Conservation (phyloP, 1,140 invertebrate species). For the Eurosta solidaginis region DNA sequence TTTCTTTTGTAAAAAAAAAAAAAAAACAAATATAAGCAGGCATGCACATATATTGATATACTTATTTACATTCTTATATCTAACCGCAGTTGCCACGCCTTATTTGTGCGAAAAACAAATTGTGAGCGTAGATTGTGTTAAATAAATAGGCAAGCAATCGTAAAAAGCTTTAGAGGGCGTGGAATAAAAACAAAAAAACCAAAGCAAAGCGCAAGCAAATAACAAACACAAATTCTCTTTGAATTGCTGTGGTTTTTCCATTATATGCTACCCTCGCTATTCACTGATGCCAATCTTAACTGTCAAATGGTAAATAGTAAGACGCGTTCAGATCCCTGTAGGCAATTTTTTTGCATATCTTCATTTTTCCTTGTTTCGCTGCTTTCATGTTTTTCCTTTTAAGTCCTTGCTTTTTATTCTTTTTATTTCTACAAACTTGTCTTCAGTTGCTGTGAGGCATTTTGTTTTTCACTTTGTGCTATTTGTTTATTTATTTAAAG, state of each 20-base stretch:
- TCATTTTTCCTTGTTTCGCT: not conserved
- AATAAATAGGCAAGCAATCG: not conserved
- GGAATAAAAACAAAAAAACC: no score
- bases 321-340: no score
- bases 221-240: not conserved
- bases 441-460: not conserved
- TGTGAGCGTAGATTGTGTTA: not conserved
- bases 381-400: not conserved
- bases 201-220: no score
- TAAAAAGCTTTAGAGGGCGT: not conserved
- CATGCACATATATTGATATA: no score
- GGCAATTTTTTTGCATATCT: not conserved
- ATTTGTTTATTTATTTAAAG: slow-evolving; percentile 2
- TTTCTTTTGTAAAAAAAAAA: not conserved
- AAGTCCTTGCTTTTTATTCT: no score
- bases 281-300: slow-evolving; percentile 13
- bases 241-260: slow-evolving; percentile 1
- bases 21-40: no score
- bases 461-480: not conserved
- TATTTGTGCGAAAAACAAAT: not conserved
- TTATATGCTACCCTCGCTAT: not conserved
- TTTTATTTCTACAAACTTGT: not conserved
- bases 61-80: not conserved
- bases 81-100: not conserved
- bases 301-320: slow-evolving; percentile 23